Percentiles rank a stretch among this genome's conserved stretches.
Evolutionary conservation across 2,797 vertebrate species (phyloP).

Genomic region (Pteropus rufus): DNA sequence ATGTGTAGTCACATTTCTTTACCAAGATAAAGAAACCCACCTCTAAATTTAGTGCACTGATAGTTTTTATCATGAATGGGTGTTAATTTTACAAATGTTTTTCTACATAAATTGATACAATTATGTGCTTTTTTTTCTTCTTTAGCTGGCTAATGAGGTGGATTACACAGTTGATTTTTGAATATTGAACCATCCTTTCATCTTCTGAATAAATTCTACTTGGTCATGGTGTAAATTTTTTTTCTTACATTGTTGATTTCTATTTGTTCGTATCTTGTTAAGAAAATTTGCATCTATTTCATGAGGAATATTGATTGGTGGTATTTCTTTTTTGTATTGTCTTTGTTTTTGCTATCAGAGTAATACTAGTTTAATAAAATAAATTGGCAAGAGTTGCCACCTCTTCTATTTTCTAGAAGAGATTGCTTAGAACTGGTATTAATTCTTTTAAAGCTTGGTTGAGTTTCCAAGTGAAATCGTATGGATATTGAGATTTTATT

Average conservation of each 20-base stretch:
- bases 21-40: not conserved
- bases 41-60: not conserved
- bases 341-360: not conserved
- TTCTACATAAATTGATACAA: not conserved
- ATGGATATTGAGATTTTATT: not conserved
- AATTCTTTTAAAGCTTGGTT: not conserved
- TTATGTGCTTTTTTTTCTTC: not conserved
- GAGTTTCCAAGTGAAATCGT: not conserved
- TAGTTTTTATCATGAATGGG: not conserved
- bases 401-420: not conserved
- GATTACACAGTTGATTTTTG: not conserved
- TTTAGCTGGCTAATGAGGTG: not conserved
- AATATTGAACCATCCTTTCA: not conserved
- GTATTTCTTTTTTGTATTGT: not conserved
- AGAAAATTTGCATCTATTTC: not conserved
- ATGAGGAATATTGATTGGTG: not conserved
- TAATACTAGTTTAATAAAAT: not conserved
- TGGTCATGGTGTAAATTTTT: not conserved
- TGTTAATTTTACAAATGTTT: not conserved
- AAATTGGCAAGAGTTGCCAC: not conserved
- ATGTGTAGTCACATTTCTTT: not conserved
- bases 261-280: not conserved
- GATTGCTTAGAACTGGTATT: not conserved
- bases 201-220: not conserved
- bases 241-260: not conserved